These are phyloP conservation scores for Rhea pennata DNA, from an alignment of 2,113 vertebrate genomes.

Conservation along the genomic window DNA sequence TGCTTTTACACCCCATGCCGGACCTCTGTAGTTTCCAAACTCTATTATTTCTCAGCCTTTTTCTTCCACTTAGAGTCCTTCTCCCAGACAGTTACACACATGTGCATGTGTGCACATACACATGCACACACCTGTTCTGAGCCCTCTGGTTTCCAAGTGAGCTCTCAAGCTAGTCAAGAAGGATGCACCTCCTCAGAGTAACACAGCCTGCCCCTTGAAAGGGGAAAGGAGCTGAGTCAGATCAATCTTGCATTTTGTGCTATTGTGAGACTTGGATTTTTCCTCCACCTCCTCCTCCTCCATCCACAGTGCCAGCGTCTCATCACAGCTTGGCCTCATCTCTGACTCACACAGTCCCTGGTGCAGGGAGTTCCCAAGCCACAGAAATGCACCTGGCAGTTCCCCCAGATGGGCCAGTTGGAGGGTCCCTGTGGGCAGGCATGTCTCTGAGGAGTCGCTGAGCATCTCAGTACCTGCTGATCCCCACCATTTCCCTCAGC, in stretches of 20 bases:
- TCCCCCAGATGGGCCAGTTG: background rate
- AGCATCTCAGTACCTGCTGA: background rate
- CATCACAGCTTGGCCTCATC: background rate
- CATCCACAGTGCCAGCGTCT: background rate
- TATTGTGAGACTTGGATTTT: too few relatives aligned
- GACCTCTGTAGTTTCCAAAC: background rate
- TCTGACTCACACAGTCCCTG: background rate
- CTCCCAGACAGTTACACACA: accelerated
- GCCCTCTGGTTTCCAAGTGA: background rate
- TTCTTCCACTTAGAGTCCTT: background rate
- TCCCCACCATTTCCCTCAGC: accelerated
- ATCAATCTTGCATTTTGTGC: background rate
- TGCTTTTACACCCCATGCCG: background rate
- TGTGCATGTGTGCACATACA: too few relatives aligned
- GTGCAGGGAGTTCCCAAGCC: background rate
- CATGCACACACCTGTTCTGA: background rate
- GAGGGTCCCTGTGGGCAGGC: background rate
- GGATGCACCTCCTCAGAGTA: background rate
- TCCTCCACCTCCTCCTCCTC: too few relatives aligned
- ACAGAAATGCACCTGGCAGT: accelerated
- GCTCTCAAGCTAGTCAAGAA: background rate
- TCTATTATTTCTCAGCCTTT: background rate
- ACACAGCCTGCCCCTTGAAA: background rate
- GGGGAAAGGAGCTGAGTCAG: background rate
- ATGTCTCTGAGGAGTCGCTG: background rate